Evolutionary conservation across 2,888 invertebrate genomes (phyloP).

Genomic region (Leistus spinibarbis): DNA sequence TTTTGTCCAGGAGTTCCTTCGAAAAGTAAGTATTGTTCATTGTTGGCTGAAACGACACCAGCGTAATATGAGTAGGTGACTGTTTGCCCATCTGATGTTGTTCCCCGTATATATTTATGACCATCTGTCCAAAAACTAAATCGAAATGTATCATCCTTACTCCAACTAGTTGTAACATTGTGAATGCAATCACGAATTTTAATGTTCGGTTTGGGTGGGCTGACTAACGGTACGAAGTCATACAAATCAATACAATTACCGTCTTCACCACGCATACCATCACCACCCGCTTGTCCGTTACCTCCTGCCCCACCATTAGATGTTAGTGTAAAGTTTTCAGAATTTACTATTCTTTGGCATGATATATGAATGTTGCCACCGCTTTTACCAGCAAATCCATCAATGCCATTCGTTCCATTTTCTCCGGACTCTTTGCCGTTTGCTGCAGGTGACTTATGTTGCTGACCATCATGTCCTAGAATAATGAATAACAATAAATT

Average conservation of each 20-base stretch:
- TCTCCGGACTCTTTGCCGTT: constrained; percentile 38
- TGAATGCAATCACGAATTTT: not conserved
- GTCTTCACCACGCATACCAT: constrained; percentile 44
- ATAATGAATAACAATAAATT: too few species aligned
- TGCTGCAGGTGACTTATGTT: constrained; percentile 8
- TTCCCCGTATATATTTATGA: not conserved
- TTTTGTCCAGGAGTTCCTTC: constrained; percentile 40
- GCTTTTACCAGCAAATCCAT: constrained; percentile 47
- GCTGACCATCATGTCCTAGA: constrained; percentile 18
- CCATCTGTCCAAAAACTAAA: constrained; percentile 8
- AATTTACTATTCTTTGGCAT: constrained; percentile 42
- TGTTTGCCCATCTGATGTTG: not conserved
- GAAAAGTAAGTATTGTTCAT: constrained; percentile 38
- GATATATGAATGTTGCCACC: constrained; percentile 47
- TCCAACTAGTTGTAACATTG: not conserved
- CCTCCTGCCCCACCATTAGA: constrained; percentile 48
- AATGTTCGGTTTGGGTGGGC: constrained; percentile 1
- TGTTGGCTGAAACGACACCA: not conserved
- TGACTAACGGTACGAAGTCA: constrained; percentile 13
- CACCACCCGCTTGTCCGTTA: constrained; percentile 47
- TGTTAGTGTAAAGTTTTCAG: constrained; percentile 43
- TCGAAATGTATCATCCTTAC: not conserved
- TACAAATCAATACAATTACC: constrained; percentile 35
- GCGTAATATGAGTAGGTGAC: constrained; percentile 18
- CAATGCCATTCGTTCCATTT: constrained; percentile 43